phyloP scores from a whole-genome alignment of 2,113 vertebrate genomes.

The Vulpes ferrilata region DNA sequence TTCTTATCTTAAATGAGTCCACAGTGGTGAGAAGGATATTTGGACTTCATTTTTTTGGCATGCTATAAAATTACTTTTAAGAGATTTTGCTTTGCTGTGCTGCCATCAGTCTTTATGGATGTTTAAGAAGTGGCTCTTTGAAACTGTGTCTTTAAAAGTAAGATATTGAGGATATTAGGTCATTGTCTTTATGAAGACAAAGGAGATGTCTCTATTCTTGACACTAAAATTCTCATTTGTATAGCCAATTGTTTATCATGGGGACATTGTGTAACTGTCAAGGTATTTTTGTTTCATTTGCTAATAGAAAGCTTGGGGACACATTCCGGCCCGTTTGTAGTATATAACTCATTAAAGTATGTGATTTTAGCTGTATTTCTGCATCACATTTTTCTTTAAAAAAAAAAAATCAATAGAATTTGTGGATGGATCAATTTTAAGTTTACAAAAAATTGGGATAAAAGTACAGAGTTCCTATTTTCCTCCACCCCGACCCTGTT shows the following conservation, averaged over 20 bases:
- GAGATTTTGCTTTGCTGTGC: constrained; percentile 24
- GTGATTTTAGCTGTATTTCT: constrained; percentile 39
- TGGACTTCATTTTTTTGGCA: constrained; percentile 6
- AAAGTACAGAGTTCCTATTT: background rate
- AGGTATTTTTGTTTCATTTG: constrained; percentile 31
- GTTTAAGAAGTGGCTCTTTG: constrained; percentile 24
- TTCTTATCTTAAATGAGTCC: background rate
- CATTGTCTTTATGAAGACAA: constrained; percentile 16
- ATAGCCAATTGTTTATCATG: background rate
- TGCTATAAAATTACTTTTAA: background rate
- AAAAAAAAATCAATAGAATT: constrained; percentile 1
- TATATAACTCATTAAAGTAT: background rate
- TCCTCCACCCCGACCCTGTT: background rate
- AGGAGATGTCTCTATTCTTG: background rate
- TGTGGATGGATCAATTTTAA: background rate
- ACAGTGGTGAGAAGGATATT: background rate
- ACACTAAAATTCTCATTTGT: background rate
- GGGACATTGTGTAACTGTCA: background rate
- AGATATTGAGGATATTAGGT: background rate
- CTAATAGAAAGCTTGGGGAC: background rate
- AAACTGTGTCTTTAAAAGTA: constrained; percentile 37
- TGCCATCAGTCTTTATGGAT: background rate
- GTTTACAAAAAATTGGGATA: background rate
- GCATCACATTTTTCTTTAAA: background rate
- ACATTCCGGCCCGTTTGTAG: background rate